These are phyloP conservation scores for Calypte anna DNA, from an alignment of 2,113 vertebrate species.

Conservation along the genomic window DNA sequence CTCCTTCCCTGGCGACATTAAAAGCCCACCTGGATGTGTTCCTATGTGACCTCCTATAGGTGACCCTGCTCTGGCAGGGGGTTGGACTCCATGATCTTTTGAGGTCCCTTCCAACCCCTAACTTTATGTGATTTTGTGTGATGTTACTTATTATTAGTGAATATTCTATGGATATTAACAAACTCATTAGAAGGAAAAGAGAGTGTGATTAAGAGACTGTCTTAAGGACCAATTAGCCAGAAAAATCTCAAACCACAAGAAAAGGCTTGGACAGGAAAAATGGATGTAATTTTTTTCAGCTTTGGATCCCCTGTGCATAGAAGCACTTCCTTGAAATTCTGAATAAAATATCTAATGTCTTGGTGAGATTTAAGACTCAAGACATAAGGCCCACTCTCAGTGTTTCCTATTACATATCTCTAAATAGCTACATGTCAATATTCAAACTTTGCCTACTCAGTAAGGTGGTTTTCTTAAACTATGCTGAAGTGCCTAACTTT, in stretches of 20 bases:
- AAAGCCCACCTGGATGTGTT: too few relatives aligned
- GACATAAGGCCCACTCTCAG: neutral
- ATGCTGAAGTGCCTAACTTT: neutral
- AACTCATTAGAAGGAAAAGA: neutral
- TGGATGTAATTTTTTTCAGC: rapidly evolving
- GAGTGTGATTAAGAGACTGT: rapidly evolving
- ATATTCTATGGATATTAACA: neutral
- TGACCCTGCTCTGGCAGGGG: too few relatives aligned
- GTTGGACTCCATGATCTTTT: too few relatives aligned
- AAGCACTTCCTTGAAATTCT: neutral
- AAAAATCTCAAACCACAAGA: neutral
- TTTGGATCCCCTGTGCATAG: neutral
- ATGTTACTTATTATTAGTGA: neutral
- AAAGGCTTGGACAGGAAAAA: neutral
- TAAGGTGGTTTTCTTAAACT: neutral
- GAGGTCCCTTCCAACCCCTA: too few relatives aligned
- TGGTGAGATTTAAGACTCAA: neutral
- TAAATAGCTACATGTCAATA: neutral
- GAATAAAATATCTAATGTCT: neutral
- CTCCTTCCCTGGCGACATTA: too few relatives aligned
- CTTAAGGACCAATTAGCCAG: neutral
- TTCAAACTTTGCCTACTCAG: neutral
- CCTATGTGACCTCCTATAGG: too few relatives aligned
- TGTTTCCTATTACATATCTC: neutral
- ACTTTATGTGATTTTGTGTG: neutral